phyloP scores from a whole-genome alignment of 2,888 invertebrate genomes.

The Deladenus siricidicola region DNA sequence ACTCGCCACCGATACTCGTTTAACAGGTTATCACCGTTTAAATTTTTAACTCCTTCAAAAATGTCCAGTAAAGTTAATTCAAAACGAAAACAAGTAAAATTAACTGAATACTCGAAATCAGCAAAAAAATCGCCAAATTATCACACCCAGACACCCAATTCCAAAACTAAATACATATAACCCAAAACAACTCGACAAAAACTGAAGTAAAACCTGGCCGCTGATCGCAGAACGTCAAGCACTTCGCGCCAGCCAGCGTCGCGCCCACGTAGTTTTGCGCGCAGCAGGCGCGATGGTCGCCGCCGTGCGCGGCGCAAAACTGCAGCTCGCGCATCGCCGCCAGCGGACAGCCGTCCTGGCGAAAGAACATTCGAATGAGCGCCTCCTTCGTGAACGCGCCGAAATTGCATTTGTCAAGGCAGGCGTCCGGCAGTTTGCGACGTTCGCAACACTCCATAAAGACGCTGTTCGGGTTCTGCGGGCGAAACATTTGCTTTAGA shows the following conservation, averaged over 20 bases:
- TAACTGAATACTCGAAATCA: too few relatives aligned
- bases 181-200: too few relatives aligned
- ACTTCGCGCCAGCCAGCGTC: slow-evolving; percentile 46
- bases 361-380: slow-evolving; percentile 47
- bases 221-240: slow-evolving; percentile 48
- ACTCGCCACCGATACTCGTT: too few relatives aligned
- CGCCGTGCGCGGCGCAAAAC: slow-evolving; percentile 45
- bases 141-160: too few relatives aligned
- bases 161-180: too few relatives aligned
- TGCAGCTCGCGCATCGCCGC: slow-evolving; percentile 51
- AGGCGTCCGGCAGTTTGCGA: slow-evolving; percentile 46
- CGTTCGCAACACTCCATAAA: slow-evolving; percentile 52
- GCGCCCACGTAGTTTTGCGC: slow-evolving; percentile 47
- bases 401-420: slow-evolving; percentile 48
- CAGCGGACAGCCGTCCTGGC: slow-evolving; percentile 47
- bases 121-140: too few relatives aligned
- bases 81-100: too few relatives aligned
- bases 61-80: too few relatives aligned
- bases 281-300: slow-evolving; percentile 42
- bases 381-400: slow-evolving; percentile 46
- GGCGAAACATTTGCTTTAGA: too few relatives aligned
- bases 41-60: too few relatives aligned
- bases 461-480: slow-evolving; percentile 48
- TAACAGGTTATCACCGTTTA: too few relatives aligned
- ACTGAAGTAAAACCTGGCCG: slow-evolving; percentile 25